phyloP scores from a whole-genome alignment of 1,140 invertebrate species.

The Drosophila orena region DNA sequence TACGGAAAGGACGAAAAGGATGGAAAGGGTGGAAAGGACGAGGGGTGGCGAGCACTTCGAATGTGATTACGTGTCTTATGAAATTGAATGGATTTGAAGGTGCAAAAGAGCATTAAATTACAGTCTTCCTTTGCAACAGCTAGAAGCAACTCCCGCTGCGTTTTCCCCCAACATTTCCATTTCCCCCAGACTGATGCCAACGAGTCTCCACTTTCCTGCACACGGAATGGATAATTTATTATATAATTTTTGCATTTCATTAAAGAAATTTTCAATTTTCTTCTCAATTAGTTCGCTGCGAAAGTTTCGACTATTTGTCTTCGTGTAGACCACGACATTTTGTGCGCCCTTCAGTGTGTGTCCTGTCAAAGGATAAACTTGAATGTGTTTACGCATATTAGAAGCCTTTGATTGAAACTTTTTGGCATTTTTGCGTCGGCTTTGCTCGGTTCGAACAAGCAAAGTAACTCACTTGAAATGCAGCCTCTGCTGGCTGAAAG shows the following conservation, averaged over 20 bases:
- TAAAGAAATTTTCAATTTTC: constrained; percentile 77
- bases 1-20: constrained; percentile 32
- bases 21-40: constrained; percentile 20
- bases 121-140: constrained; percentile 41
- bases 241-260: constrained; percentile 66
- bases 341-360: constrained; percentile 15
- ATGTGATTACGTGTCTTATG: constrained; percentile 66
- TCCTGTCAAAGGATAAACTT: constrained; percentile 40
- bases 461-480: constrained; percentile 35
- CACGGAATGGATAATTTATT: constrained; percentile 50
- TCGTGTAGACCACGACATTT: constrained; percentile 42
- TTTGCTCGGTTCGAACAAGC: constrained; percentile 42
- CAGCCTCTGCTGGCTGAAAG: neutral
- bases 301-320: constrained; percentile 76
- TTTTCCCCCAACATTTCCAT: constrained; percentile 26
- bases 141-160: constrained; percentile 34
- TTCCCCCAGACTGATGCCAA: constrained; percentile 17
- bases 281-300: constrained; percentile 68
- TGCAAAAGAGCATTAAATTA: constrained; percentile 80
- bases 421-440: constrained; percentile 3
- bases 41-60: constrained; percentile 47
- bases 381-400: constrained; percentile 46
- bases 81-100: constrained; percentile 73
- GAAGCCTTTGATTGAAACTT: constrained; percentile 53
- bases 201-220: neutral